A percentile compares a stretch with the other conserved stretches of the same genome.
Conservation (phyloP, 2,888 invertebrate genomes). For the Epistrophe eligans region DNA sequence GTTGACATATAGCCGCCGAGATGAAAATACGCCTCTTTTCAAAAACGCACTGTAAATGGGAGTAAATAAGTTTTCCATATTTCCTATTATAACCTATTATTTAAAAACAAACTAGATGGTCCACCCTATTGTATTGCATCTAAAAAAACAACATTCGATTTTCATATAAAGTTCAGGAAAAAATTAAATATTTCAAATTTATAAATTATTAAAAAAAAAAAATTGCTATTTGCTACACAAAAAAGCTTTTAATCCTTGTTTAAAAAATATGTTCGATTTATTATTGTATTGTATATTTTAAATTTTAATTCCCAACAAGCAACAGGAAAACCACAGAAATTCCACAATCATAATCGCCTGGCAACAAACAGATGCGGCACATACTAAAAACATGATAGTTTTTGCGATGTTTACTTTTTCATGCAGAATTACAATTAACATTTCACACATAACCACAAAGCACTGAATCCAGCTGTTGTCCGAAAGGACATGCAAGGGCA, state of each 20-base stretch:
- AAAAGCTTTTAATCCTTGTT: constrained; percentile 32
- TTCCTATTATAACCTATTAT: no score
- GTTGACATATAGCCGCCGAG: no score
- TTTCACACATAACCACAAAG: constrained; percentile 44
- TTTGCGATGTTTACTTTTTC: constrained; percentile 48
- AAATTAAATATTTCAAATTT: neutral
- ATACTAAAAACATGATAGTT: constrained; percentile 23
- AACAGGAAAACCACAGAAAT: constrained; percentile 54
- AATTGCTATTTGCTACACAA: neutral
- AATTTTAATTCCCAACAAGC: constrained; percentile 30
- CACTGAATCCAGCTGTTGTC: constrained; percentile 42
- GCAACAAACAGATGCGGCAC: constrained; percentile 36
- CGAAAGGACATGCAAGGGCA: constrained; percentile 21
- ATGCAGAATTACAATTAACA: constrained; percentile 38
- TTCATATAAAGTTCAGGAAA: neutral
- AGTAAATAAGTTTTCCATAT: no score
- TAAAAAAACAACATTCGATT: no score
- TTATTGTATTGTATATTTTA: neutral
- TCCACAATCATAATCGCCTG: constrained; percentile 35
- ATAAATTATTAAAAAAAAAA: neutral
- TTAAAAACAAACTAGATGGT: no score
- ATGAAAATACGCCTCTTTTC: no score
- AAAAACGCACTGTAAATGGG: no score
- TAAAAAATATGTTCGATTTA: constrained; percentile 11
- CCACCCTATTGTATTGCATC: no score